Base-by-base conservation (phyloP, 2,797 vertebrate species). In the Antennarius maculatus region DNA sequence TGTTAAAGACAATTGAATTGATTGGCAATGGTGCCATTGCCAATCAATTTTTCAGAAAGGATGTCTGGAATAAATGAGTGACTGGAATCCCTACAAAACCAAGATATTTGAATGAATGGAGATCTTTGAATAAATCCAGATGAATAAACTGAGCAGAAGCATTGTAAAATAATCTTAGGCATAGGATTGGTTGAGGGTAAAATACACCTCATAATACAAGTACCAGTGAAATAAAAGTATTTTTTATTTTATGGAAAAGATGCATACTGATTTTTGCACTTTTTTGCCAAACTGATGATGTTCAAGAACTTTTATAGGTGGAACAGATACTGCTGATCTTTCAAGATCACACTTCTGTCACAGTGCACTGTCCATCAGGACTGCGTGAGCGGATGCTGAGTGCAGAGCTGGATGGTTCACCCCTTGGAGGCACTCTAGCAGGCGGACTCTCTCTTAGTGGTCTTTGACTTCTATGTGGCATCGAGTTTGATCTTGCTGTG, bases 321-420 rank as follows among this genome's bases (percentile, higher is more conserved):
- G 28, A 53, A 43, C 34, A 55, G 31, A 51, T 5, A 6, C 16
- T 27, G 4, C 2, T 37, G 18, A 18, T 10, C 23, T 4, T 12
- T 41, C 13, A 43, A 49, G 59, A 86, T 96, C 94, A 99, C 86
- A 98, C 96, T 83, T 98, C 96, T 62, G 96, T 97, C 82, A 97
- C 92, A 31, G 95, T 97, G 88, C 96, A 98, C 93, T 98, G 97
- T 89, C 97, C 97, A 63, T 99, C 97, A 7, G 97, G 96, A 89
- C 95, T 94, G 60, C 95, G 94, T 52, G 96, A 96, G 75, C 96
- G 94, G 54, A 94, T 91, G 6, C 76, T 91, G 54, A 82, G 75
- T 62, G 79, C 89, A 5, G 79, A 74, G 57, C 64, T 88, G 52
- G 87, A 90, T 28, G 90, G 81, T 53, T 92, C 93, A 0, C 89